These are phyloP conservation scores for Sinelater perroti DNA, from an alignment of 2,888 invertebrate species.

Conservation along the genomic window DNA sequence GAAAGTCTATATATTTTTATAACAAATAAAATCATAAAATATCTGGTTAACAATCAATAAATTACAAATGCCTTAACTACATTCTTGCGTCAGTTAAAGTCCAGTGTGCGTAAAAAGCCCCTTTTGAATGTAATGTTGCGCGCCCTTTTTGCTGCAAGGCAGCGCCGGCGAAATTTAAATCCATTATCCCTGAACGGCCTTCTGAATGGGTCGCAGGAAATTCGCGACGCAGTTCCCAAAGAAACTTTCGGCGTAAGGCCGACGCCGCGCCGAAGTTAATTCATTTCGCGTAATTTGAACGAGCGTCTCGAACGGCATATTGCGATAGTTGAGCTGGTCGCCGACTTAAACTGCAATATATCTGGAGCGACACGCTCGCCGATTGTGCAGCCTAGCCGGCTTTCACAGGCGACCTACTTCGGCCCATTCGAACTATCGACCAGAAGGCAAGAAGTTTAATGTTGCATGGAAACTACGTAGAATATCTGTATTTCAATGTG, in stretches of 20 bases:
- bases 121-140: too few species aligned
- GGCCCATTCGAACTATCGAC: slow-evolving; percentile 24
- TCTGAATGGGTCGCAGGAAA: slow-evolving; percentile 12
- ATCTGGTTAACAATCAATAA: too few species aligned
- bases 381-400: slow-evolving; percentile 17
- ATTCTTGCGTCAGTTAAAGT: too few species aligned
- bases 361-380: slow-evolving; percentile 26
- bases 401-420: slow-evolving; percentile 29
- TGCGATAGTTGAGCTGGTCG: slow-evolving; percentile 26
- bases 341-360: slow-evolving; percentile 31
- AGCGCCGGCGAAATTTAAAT: neutral
- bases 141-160: too few species aligned
- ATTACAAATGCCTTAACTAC: too few species aligned
- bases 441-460: slow-evolving; percentile 31
- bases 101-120: too few species aligned
- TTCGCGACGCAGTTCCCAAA: slow-evolving; percentile 21
- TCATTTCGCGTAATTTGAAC: slow-evolving; percentile 28
- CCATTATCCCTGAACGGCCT: neutral
- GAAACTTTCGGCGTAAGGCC: slow-evolving; percentile 23
- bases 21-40: too few species aligned
- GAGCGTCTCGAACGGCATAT: slow-evolving; percentile 27
- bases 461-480: slow-evolving; percentile 28
- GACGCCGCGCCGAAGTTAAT: slow-evolving; percentile 22
- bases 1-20: too few species aligned
- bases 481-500: slow-evolving; percentile 25